Conservation (phyloP, 2,797 vertebrate genomes). For the Spheniscus humboldti region DNA sequence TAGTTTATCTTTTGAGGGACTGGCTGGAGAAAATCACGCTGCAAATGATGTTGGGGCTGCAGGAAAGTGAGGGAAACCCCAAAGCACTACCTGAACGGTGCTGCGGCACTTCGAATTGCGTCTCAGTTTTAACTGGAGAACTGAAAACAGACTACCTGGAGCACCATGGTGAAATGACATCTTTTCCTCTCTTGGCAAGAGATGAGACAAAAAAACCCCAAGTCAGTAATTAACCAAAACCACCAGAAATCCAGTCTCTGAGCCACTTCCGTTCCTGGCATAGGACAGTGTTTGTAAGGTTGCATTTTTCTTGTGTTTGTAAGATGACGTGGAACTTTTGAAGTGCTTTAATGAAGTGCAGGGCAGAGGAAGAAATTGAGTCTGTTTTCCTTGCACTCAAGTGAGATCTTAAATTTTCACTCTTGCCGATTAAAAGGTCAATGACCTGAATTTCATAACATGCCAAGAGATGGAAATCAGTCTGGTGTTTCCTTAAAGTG, state of each 20-base stretch:
- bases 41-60: neutral
- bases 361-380: neutral
- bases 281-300: neutral
- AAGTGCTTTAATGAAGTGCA: conserved; percentile 10
- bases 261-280: neutral
- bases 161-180: neutral
- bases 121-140: neutral
- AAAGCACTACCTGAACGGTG: neutral
- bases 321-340: neutral
- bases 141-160: neutral
- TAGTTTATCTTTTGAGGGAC: neutral
- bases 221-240: neutral
- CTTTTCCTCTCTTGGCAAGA: neutral
- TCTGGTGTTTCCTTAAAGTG: neutral
- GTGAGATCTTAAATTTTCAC: neutral
- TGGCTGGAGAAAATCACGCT: neutral
- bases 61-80: neutral
- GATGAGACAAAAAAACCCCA: neutral
- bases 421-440: neutral
- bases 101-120: fast-evolving
- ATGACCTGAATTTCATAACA: neutral
- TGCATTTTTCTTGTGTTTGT: neutral
- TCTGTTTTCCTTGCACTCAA: neutral
- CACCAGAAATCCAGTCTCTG: neutral
- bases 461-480: neutral